These are phyloP conservation scores for Drosophila tsacasi DNA, from an alignment of 1,140 invertebrate genomes.

Conservation along the genomic window DNA sequence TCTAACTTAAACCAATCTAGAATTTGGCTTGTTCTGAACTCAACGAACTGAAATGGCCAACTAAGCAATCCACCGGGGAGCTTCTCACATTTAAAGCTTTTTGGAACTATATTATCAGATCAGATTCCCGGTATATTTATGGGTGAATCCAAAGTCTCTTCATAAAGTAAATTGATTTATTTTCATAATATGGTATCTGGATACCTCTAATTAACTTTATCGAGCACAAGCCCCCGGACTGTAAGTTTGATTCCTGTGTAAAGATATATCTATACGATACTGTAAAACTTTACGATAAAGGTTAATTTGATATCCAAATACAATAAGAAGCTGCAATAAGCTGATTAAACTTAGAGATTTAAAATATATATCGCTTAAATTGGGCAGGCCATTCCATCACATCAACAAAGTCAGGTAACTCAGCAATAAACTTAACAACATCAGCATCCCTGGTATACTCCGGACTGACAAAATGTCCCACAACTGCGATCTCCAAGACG, in stretches of 20 bases:
- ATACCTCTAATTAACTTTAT: not conserved
- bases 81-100: conserved; percentile 16
- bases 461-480: conserved; percentile 42
- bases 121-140: conserved; percentile 13
- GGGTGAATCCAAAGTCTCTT: conserved; percentile 25
- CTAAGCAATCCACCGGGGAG: not conserved
- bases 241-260: not conserved
- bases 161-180: conserved; percentile 34
- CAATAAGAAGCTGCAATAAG: too few relatives aligned
- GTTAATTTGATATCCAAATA: conserved; percentile 9
- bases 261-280: not conserved
- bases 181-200: conserved; percentile 12
- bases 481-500: conserved; percentile 42
- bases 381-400: conserved; percentile 46
- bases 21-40: not conserved
- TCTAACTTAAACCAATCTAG: not conserved
- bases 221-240: not conserved
- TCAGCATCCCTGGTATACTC: conserved; percentile 29
- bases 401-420: conserved; percentile 29
- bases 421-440: conserved; percentile 20
- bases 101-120: not conserved
- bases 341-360: conserved; percentile 3
- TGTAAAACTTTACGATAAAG: conserved; percentile 13
- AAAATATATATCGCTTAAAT: conserved; percentile 37
- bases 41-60: not conserved